phyloP scores from a whole-genome alignment of 2,797 vertebrate species.

The Vultur gryphus region DNA sequence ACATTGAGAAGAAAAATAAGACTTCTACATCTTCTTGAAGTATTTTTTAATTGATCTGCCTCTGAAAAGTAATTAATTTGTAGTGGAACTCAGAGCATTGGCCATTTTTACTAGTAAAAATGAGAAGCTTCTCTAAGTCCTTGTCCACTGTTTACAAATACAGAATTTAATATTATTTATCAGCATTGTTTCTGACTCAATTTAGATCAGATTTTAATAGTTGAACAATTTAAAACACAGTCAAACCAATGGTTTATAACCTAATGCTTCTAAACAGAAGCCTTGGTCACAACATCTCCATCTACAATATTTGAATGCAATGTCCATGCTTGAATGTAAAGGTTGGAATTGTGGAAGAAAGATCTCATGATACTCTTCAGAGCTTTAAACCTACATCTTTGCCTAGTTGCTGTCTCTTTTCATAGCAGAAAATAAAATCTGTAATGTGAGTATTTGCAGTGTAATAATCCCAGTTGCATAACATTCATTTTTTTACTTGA shows the following conservation, averaged over 20 bases:
- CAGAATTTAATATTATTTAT: neutral
- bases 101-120: neutral
- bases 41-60: neutral
- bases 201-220: neutral
- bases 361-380: neutral
- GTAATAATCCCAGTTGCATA: neutral
- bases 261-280: neutral
- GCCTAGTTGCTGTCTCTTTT: neutral
- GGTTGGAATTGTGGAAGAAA: neutral
- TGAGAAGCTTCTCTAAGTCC: neutral
- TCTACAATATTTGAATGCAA: neutral
- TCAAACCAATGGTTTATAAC: neutral
- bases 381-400: neutral
- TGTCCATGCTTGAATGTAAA: neutral
- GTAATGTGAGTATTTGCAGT: neutral
- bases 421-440: neutral
- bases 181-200: neutral
- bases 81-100: neutral
- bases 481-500: neutral
- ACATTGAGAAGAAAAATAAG: neutral
- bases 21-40: neutral
- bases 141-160: neutral
- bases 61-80: neutral
- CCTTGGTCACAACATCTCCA: rapidly evolving
- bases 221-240: neutral